Percentiles rank a stretch among this genome's conserved stretches.
phyloP scores from a whole-genome alignment of 1,140 invertebrate genomes.

The Leucophenga varia region DNA sequence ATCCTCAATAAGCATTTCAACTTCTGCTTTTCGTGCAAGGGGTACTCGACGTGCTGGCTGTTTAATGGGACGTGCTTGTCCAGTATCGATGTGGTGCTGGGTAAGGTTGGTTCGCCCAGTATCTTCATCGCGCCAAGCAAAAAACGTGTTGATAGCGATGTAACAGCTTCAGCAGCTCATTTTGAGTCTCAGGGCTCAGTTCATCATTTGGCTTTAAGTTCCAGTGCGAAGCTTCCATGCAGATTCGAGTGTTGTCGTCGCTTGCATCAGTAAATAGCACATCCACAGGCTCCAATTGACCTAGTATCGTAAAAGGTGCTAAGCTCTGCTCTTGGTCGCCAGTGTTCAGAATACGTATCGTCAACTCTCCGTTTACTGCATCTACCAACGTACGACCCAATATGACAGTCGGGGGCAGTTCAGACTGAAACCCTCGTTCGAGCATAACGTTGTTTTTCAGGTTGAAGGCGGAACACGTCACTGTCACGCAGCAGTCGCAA shows the following conservation, averaged over 20 bases:
- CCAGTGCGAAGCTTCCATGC: neutral
- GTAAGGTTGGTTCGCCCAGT: neutral
- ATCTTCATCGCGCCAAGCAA: neutral
- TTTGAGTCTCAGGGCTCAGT: neutral
- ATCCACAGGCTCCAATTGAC: no score
- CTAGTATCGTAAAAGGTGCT: no score
- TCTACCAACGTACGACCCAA: no score
- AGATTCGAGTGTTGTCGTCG: neutral
- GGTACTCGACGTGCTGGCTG: neutral
- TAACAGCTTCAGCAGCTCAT: neutral
- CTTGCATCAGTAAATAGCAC: no score
- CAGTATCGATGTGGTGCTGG: constrained; percentile 18
- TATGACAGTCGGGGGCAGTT: no score
- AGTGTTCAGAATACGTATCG: no score
- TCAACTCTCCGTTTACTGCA: no score
- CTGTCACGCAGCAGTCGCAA: neutral
- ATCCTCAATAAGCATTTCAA: neutral
- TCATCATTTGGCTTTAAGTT: neutral
- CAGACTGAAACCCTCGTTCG: no score
- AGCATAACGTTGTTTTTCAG: neutral
- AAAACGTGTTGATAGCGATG: neutral
- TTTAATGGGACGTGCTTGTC: constrained; percentile 3
- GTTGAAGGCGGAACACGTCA: neutral
- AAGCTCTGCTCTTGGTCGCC: no score
- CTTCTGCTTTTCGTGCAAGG: neutral